A percentile compares a stretch with the other conserved stretches of the same genome.
Conservation (phyloP, 1,140 invertebrate genomes). For the Drosophila kanapiae region DNA sequence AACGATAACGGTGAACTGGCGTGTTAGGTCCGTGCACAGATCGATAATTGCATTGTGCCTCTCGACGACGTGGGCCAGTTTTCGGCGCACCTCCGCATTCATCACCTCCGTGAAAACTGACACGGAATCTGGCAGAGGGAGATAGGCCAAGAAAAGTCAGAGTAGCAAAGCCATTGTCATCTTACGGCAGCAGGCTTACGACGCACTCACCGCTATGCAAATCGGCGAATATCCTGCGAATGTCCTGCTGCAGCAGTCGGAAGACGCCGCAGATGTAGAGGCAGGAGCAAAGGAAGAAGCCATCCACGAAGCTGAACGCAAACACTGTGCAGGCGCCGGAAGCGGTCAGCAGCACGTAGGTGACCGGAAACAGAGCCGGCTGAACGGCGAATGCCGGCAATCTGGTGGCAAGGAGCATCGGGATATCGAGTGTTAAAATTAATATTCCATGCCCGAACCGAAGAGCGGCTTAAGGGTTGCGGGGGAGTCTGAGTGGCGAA, state of each 20-base stretch:
- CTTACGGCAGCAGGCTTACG: background rate
- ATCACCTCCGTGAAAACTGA: constrained; percentile 42
- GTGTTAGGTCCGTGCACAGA: constrained; percentile 74
- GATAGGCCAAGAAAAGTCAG: constrained; percentile 18
- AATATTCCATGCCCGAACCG: constrained; percentile 4
- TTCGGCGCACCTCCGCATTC: constrained; percentile 49
- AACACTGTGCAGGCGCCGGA: constrained; percentile 77
- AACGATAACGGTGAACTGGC: constrained; percentile 76
- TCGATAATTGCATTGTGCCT: constrained; percentile 83
- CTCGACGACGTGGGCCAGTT: constrained; percentile 53
- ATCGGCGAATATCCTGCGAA: constrained; percentile 64
- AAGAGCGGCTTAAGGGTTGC: constrained; percentile 11
- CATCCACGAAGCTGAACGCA: constrained; percentile 74
- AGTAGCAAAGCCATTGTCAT: background rate
- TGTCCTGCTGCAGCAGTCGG: constrained; percentile 70
- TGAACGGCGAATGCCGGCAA: constrained; percentile 56
- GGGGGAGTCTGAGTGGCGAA: background rate
- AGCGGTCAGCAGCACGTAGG: constrained; percentile 64
- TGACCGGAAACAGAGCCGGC: constrained; percentile 57
- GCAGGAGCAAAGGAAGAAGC: constrained; percentile 78
- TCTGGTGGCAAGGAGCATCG: constrained; percentile 6
- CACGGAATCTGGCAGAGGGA: constrained; percentile 20
- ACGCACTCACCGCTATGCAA: constrained; percentile 59
- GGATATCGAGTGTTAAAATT: constrained; percentile 6
- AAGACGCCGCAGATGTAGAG: constrained; percentile 75